A percentile compares a stretch with the other conserved stretches of the same genome.
phyloP scores from a whole-genome alignment of 64 coral and sea anemone genomes.

The Stylophora pistillata region DNA sequence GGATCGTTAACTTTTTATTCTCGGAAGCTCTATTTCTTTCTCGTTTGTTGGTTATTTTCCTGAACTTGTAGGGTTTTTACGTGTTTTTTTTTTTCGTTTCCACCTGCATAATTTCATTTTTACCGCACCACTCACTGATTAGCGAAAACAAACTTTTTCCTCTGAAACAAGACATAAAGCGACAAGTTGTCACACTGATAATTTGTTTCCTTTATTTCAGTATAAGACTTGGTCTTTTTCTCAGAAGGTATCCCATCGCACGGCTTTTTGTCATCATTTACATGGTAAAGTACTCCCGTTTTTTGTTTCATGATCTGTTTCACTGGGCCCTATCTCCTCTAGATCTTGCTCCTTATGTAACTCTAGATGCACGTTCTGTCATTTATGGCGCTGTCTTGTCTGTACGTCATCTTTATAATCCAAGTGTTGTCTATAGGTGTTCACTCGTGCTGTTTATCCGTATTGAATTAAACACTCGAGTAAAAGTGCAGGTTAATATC shows the following conservation, averaged over 20 bases:
- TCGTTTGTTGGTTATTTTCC: neutral
- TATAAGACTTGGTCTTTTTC: constrained; percentile 89
- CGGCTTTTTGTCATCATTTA: constrained; percentile 96
- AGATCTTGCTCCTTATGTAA: too few species aligned
- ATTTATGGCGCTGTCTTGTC: neutral
- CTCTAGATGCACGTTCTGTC: too few species aligned
- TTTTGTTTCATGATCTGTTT: neutral
- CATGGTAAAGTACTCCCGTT: constrained; percentile 69
- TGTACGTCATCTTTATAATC: neutral
- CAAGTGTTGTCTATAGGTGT: neutral
- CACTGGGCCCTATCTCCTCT: too few species aligned
- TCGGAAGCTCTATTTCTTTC: neutral
- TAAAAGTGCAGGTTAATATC: neutral
- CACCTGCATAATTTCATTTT: neutral
- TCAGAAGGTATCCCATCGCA: constrained; percentile 86
- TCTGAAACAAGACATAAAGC: too few species aligned
- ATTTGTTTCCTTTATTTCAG: constrained; percentile 44
- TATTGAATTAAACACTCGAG: neutral
- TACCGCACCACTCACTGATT: neutral
- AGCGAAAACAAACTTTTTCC: neutral
- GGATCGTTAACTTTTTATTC: neutral
- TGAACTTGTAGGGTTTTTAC: neutral
- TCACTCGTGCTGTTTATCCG: neutral
- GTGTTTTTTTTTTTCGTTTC: neutral
- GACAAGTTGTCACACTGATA: neutral